Conservation (phyloP, 2,797 vertebrate genomes). For the Cheirogaleus major region DNA sequence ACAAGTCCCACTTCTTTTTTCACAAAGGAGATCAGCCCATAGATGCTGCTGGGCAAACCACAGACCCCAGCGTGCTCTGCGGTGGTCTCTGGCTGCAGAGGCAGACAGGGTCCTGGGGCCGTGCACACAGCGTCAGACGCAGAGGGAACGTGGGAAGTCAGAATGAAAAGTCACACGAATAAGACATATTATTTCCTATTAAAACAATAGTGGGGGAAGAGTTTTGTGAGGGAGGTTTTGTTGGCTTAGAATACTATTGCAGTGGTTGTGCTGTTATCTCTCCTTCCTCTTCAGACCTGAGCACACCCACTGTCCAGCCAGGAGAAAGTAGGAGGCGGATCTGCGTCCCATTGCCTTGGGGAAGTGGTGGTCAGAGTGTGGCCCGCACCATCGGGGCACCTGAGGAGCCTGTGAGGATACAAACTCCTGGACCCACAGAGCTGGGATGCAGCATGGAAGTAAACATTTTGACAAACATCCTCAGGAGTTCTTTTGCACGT, state of each 20-base stretch:
- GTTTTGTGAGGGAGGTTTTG: too few relatives aligned
- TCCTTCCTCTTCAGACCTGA: neutral
- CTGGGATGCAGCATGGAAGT: neutral
- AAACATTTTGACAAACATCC: neutral
- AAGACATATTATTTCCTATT: neutral
- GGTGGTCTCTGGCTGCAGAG: neutral
- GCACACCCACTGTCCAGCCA: neutral
- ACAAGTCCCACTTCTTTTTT: too few relatives aligned
- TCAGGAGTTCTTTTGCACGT: neutral
- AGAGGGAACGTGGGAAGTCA: neutral
- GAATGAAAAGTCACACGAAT: neutral
- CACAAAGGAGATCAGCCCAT: neutral
- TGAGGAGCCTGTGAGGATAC: neutral
- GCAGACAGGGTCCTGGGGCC: neutral
- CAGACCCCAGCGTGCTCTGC: neutral
- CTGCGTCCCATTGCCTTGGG: neutral
- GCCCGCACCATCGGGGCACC: neutral
- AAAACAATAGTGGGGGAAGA: neutral
- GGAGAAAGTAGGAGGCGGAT: neutral
- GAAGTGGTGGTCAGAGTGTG: neutral
- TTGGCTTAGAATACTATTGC: neutral
- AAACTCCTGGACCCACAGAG: neutral
- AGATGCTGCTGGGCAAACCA: neutral
- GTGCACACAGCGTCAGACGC: neutral
- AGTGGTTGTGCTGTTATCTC: too few relatives aligned